A percentile compares a stretch with the other conserved stretches of the same genome.
Evolutionary conservation across 2,797 vertebrate genomes (phyloP).

Genomic region (Enteromius treurensis): DNA sequence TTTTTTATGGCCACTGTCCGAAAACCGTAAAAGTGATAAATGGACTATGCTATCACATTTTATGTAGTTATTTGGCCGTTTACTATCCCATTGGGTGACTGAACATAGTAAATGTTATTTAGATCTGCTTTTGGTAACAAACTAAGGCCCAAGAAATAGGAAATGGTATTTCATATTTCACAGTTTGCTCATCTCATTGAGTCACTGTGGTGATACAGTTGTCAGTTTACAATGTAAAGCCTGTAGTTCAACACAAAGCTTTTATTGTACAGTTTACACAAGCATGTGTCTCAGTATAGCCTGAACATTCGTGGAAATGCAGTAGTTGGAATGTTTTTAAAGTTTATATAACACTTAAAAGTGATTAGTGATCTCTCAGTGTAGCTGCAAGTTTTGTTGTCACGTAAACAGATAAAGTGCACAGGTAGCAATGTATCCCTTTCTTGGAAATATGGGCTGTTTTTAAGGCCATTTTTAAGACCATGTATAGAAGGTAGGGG

Average conservation of each 20-base stretch:
- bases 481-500: no score
- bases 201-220: background rate
- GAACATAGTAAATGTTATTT: background rate
- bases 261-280: constrained; percentile 21
- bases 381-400: background rate
- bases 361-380: background rate
- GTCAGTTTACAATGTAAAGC: constrained; percentile 28
- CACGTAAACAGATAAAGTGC: constrained; percentile 3
- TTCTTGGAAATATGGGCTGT: background rate
- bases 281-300: constrained; percentile 10
- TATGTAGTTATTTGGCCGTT: constrained; percentile 15
- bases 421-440: background rate
- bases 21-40: constrained; percentile 10
- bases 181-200: constrained; percentile 17
- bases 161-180: constrained; percentile 14
- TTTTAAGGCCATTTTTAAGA: background rate
- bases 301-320: background rate
- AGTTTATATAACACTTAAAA: constrained; percentile 11
- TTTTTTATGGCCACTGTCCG: background rate
- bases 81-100: background rate
- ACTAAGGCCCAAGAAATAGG: background rate
- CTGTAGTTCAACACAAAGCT: constrained; percentile 28
- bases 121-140: background rate
- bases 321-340: constrained; percentile 13
- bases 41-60: background rate